Evolutionary conservation across 2,113 vertebrate species (phyloP), one percentile per base, ranked within the genome.

Genomic region (Forbesichthys papilliferus): DNA sequence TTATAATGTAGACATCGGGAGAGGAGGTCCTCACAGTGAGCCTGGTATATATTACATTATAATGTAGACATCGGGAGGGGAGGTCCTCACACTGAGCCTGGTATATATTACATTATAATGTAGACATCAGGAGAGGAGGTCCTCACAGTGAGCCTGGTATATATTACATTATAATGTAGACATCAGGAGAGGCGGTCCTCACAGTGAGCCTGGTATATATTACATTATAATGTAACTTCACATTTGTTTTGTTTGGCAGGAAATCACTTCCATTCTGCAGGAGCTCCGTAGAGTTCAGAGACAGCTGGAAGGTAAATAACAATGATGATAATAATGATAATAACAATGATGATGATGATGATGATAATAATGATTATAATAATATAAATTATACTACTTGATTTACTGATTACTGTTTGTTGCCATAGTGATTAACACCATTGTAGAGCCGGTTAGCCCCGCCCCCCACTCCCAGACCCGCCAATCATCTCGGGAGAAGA

Each of bases 241-340:
- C 27, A 27, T 27, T 27, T 59, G 16, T 71, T 12, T 72, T 12
- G 0, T 69, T 12, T 83, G 56, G 3, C 82, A 98, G 97, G 97
- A 99, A 79, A 98, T 99, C 77, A 93, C 94, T 66, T 96, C 94
- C 64, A 98, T 99, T 68, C 80, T 99, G 79, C 95, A 96, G 56
- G 97, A 98, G 73, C 92, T 99, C 55, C 87, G 95, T 36, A 89
- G 96, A 47, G 97, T 98, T 62, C 97, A 98, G 86, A 95, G 95
- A 86, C 97, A 99, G 81, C 93, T 99, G 16, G 95, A 98, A 93
- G 96, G 97, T 98, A 80, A 60, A 87, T 88, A 11, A 8, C 55
- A 1, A 59, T 33, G 16, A 52, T 11, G 12, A 9, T n/a, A 42
- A 10, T 33, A 11, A 18, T 18, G 11, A 87, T 88, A 11, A 8